Conservation (phyloP, 2,113 vertebrate genomes). For the Smithornis capensis region DNA sequence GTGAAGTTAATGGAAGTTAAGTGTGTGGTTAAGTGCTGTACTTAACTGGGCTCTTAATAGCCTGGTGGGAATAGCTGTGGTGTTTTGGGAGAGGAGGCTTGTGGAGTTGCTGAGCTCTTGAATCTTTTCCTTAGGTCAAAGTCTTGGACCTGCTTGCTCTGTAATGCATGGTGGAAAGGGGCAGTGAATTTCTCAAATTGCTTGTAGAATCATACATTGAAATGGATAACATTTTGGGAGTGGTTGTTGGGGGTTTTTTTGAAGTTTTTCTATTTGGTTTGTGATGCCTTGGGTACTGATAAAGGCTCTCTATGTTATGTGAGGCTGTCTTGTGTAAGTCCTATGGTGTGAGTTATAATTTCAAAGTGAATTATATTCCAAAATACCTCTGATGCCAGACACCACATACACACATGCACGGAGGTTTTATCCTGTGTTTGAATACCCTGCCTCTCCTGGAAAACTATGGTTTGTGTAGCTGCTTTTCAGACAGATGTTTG, state of each 20-base stretch:
- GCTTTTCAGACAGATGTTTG: neutral
- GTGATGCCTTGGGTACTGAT: neutral
- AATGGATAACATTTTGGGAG: neutral
- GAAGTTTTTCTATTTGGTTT: neutral
- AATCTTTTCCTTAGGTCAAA: neutral
- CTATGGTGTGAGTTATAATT: accelerated
- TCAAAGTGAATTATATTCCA: neutral
- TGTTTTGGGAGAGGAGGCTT: neutral
- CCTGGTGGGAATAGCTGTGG: neutral
- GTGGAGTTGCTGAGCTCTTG: neutral
- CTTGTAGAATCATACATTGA: neutral
- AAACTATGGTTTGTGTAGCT: neutral
- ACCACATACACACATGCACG: accelerated
- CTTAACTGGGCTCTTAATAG: neutral
- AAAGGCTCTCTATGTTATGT: accelerated
- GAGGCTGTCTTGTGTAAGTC: neutral
- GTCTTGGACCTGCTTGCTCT: neutral
- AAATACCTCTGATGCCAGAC: neutral
- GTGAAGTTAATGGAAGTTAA: constrained; percentile 25
- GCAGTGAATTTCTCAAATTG: neutral
- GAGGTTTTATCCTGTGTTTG: neutral
- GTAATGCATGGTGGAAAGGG: neutral
- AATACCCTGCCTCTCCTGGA: neutral
- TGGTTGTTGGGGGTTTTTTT: no score
- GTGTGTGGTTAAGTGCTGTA: constrained; percentile 6